Evolutionary conservation across 2,888 invertebrate species (phyloP).

Genomic region (Isoperla grammatica): DNA sequence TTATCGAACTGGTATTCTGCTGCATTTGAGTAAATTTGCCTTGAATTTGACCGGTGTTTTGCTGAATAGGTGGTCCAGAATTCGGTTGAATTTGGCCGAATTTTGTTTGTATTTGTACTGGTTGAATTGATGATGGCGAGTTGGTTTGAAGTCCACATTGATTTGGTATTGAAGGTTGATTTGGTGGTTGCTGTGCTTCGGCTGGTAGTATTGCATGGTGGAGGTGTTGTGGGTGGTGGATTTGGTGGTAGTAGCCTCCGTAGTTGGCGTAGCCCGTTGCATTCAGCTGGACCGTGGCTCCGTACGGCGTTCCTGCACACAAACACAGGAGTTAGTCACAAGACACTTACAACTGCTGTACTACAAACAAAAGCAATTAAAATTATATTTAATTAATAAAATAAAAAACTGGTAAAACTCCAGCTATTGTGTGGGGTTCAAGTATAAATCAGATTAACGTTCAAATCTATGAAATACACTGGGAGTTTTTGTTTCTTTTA

Average conservation of each 20-base stretch:
- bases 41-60: slow-evolving; percentile 12
- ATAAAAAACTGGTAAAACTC: no score
- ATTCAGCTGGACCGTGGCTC: slow-evolving; percentile 45
- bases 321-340: background rate
- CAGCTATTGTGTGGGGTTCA: no score
- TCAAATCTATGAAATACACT: no score
- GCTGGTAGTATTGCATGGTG: slow-evolving; percentile 37
- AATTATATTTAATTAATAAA: no score
- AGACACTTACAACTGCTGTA: no score
- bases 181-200: slow-evolving; percentile 40
- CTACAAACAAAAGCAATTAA: no score
- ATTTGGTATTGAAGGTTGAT: slow-evolving; percentile 30
- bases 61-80: slow-evolving; percentile 34
- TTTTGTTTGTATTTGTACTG: slow-evolving; percentile 20
- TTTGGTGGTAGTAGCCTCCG: slow-evolving; percentile 33
- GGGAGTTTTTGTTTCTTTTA: no score
- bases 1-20: background rate
- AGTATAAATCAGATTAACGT: no score
- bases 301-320: slow-evolving; percentile 28
- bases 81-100: slow-evolving; percentile 37
- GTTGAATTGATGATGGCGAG: slow-evolving; percentile 30
- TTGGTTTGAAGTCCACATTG: slow-evolving; percentile 12
- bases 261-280: slow-evolving; percentile 59
- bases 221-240: slow-evolving; percentile 21
- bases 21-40: slow-evolving; percentile 6